Evolutionary conservation across 2,797 vertebrate genomes (phyloP).

Genomic region (Oreortyx pictus): DNA sequence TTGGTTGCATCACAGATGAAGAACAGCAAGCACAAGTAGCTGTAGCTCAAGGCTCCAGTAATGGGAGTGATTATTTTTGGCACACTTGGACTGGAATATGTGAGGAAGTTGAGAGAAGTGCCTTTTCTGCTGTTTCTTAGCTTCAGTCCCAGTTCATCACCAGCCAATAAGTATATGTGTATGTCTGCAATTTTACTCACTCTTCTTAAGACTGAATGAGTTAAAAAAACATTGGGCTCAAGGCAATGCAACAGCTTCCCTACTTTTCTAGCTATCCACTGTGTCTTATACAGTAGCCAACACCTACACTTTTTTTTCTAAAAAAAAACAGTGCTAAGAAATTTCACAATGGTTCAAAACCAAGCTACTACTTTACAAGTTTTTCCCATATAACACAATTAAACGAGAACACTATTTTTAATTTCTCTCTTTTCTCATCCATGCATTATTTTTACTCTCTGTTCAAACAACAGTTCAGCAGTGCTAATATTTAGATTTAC

Average conservation of each 20-base stretch:
- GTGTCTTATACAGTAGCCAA: background rate
- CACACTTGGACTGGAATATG: background rate
- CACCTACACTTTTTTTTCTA: background rate
- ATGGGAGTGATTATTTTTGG: background rate
- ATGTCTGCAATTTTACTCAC: background rate
- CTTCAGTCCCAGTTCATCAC: background rate
- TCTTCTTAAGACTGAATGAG: background rate
- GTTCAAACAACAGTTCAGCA: background rate
- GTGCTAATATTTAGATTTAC: background rate
- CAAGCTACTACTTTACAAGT: background rate
- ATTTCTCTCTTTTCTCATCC: background rate
- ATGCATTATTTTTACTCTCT: background rate
- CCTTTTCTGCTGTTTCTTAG: background rate
- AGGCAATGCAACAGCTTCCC: background rate
- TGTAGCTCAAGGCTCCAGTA: background rate
- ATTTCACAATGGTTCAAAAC: background rate
- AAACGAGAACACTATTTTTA: background rate
- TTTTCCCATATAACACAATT: background rate
- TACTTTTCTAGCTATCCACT: background rate
- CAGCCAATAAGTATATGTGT: background rate
- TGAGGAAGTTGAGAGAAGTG: constrained; percentile 5
- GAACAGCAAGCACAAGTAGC: background rate
- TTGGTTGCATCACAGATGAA: background rate
- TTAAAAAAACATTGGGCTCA: constrained; percentile 5
- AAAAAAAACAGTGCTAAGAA: background rate